Base-by-base conservation (phyloP, 2,113 vertebrate genomes). In the Cyanoderma ruficeps region DNA sequence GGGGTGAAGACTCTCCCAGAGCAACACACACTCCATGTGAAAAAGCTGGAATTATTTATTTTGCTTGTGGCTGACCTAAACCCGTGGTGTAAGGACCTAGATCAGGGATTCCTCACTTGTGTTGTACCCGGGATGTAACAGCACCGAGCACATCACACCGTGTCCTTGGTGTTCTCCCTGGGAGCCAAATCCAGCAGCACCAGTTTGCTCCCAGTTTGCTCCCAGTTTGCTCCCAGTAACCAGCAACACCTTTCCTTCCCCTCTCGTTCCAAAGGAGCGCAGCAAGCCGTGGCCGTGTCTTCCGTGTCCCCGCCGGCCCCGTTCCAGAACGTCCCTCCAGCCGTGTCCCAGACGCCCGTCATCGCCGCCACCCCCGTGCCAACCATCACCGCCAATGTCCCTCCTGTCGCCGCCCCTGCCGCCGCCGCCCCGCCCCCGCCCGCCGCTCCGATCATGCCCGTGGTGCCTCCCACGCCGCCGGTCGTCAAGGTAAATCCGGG, bases 291-390 rank as follows among this genome's bases (percentile, higher is more conserved):
- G 68, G 98, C 98, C 4, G 98, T 99, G 96, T 99, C 99, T 64
- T 99, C 99, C 2, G 98, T 98, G 53, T 98, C 98, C 61, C 98
- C 98, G 8, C 98, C 99, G 7, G 93, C 99, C 28, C 98, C 98
- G 68, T 98, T 98, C 95, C 97, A 99, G 85, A 99, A 55, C 24
- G 98, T 98, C 33, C 98, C 99, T 78, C 98, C 99, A 22, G 94
- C 97, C 1, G 97, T 97, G 39, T 98, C 99, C 42, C 99, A 99
- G 98, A 99, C 99, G 21, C 99, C 99, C 1, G 99, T 99, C 93
- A 99, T 99, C 78, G 99, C 99, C 3, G 98, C 98, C 95, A 99
- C 99, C 56, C 99, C 99, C 1, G 98, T 99, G 96, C 98, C 98
- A 97, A 98, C 99, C 96, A 99, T 98, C 95, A 97, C 98, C 1